Evolutionary conservation across 2,888 invertebrate species (phyloP).

Genomic region (Heteromurus nitidus): DNA sequence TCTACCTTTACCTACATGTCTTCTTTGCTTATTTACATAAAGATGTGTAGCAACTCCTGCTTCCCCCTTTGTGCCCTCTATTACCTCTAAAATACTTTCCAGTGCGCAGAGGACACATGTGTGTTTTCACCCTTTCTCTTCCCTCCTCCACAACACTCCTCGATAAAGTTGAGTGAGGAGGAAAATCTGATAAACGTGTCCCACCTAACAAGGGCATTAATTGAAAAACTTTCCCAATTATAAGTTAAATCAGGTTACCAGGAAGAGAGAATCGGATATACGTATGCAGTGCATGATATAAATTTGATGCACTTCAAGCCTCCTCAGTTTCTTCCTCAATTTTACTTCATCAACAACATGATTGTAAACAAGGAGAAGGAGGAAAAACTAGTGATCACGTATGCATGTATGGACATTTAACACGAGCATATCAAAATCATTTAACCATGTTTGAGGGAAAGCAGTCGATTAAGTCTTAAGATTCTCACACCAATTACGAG

Average conservation of each 20-base stretch:
- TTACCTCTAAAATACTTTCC: slow-evolving; percentile 33
- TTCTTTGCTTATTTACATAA: slow-evolving; percentile 37
- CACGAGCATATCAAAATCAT: too few relatives aligned
- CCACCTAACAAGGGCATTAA: slow-evolving; percentile 70
- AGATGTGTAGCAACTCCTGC: not conserved
- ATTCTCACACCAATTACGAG: too few relatives aligned
- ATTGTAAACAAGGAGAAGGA: slow-evolving; percentile 7
- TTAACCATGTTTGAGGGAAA: too few relatives aligned
- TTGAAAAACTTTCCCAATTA: slow-evolving; percentile 74
- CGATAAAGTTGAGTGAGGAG: slow-evolving; percentile 23
- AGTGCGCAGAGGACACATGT: slow-evolving; percentile 10
- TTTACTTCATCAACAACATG: not conserved
- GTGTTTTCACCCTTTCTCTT: slow-evolving; percentile 33
- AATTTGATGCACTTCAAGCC: not conserved
- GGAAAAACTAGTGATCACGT: not conserved
- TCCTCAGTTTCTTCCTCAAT: not conserved
- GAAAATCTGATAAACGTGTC: slow-evolving; percentile 67
- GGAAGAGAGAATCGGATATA: slow-evolving; percentile 40
- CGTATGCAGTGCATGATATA: not conserved
- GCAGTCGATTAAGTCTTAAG: too few relatives aligned
- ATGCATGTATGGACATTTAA: too few relatives aligned
- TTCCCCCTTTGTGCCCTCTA: slow-evolving; percentile 34
- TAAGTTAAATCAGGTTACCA: slow-evolving; percentile 70
- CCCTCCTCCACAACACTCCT: not conserved
- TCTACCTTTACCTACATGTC: slow-evolving; percentile 54